Evolutionary conservation across 2,888 invertebrate genomes (phyloP).

Genomic region (Syrphus vitripennis): DNA sequence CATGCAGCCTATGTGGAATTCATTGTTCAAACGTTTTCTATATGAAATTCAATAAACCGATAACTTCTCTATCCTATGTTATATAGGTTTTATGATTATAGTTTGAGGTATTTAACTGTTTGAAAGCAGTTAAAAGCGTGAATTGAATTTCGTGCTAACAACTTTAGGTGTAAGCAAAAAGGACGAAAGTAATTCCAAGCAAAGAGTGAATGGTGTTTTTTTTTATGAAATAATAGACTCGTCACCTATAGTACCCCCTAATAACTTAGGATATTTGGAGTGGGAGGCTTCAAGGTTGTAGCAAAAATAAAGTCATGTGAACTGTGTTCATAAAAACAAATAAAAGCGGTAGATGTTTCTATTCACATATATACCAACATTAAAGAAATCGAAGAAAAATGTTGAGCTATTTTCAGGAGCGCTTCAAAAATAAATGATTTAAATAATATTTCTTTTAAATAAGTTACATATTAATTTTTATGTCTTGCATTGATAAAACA

Average conservation of each 20-base stretch:
- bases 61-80: conserved; percentile 13
- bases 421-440: too few species aligned
- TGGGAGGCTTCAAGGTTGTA: conserved; percentile 1
- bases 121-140: conserved; percentile 42
- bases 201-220: conserved; percentile 1
- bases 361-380: background rate
- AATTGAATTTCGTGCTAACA: conserved; percentile 54
- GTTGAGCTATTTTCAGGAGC: background rate
- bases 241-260: conserved; percentile 8
- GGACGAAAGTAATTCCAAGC: conserved; percentile 10
- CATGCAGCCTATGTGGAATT: conserved; percentile 5
- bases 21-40: conserved; percentile 11
- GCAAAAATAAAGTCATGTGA: background rate
- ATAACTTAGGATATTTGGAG: background rate
- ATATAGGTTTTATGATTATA: conserved; percentile 18
- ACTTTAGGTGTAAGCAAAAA: conserved; percentile 2
- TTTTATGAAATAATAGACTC: conserved; percentile 36
- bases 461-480: too few species aligned
- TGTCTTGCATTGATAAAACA: background rate
- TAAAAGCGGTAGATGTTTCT: background rate
- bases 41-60: conserved; percentile 49
- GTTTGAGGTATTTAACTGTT: conserved; percentile 34
- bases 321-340: background rate
- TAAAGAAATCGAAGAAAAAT: background rate
- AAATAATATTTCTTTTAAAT: too few species aligned